Evolutionary conservation across 2,113 vertebrate species (phyloP).

Genomic region (Corvus cornix): DNA sequence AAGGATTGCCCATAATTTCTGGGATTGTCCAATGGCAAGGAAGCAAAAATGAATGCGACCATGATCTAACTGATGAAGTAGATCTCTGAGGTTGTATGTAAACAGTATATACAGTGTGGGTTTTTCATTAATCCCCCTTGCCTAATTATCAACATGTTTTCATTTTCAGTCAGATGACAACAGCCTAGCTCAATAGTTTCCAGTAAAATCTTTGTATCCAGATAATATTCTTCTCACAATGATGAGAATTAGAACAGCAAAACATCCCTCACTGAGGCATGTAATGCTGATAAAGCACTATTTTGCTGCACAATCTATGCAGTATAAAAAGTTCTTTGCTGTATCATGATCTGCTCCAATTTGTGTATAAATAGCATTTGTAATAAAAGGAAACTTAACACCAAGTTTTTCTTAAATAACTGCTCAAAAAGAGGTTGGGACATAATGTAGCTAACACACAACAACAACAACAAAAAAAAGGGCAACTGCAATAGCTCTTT

Average conservation of each 20-base stretch:
- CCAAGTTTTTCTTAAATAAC: not conserved
- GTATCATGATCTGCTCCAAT: not conserved
- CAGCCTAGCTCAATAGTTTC: not conserved
- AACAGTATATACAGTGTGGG: not conserved
- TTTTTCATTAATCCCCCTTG: conserved; percentile 11
- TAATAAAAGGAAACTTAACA: conserved; percentile 34
- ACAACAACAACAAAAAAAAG: not conserved
- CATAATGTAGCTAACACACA: not conserved
- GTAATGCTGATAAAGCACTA: conserved; percentile 19
- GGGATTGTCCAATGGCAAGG: not conserved
- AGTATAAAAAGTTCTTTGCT: conserved; percentile 36
- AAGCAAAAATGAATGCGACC: not conserved
- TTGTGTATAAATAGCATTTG: not conserved
- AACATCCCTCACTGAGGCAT: not conserved
- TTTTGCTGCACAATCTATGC: not conserved
- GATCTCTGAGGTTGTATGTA: not conserved
- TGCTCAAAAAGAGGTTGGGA: not conserved
- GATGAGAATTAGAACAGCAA: not conserved
- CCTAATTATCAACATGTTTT: conserved; percentile 37
- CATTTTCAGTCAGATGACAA: conserved; percentile 28
- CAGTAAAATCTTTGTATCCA: not conserved
- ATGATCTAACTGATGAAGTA: not conserved
- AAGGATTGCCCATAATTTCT: conserved; percentile 23
- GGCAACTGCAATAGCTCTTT: not conserved
- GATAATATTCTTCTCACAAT: not conserved